These are phyloP conservation scores for Forbesichthys papilliferus DNA, from an alignment of 2,113 vertebrate species.

Conservation along the genomic window DNA sequence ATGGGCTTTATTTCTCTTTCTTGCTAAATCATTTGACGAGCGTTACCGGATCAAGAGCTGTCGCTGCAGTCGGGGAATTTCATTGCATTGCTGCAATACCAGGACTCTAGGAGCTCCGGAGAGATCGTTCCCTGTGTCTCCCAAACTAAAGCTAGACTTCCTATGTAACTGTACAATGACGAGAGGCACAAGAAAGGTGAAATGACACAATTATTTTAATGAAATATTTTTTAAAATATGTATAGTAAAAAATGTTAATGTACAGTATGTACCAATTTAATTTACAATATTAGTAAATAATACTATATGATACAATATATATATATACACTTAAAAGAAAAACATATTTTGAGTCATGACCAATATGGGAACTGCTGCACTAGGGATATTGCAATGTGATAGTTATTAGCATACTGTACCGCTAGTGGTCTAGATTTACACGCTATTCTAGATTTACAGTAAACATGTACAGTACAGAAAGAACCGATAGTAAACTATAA, in stretches of 20 bases:
- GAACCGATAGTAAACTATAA: constrained; percentile 6
- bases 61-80: not conserved
- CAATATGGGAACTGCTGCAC: no score
- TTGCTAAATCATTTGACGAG: constrained; percentile 4
- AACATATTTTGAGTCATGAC: not conserved
- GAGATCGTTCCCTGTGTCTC: not conserved
- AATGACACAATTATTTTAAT: no score
- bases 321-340: constrained; percentile 19
- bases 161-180: no score
- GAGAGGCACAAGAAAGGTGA: no score
- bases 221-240: no score
- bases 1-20: not conserved
- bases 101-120: not conserved
- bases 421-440: no score
- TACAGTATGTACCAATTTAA: no score
- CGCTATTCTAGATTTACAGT: not conserved
- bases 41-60: no score
- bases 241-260: no score
- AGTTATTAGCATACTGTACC: not conserved
- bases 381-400: not conserved
- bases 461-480: constrained; percentile 9
- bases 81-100: not conserved
- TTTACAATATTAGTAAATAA: no score
- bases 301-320: no score
- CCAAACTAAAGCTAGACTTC: no score